These are phyloP conservation scores for Hippocampus guttulatus DNA, from an alignment of 2,113 vertebrate genomes.

Conservation along the genomic window DNA sequence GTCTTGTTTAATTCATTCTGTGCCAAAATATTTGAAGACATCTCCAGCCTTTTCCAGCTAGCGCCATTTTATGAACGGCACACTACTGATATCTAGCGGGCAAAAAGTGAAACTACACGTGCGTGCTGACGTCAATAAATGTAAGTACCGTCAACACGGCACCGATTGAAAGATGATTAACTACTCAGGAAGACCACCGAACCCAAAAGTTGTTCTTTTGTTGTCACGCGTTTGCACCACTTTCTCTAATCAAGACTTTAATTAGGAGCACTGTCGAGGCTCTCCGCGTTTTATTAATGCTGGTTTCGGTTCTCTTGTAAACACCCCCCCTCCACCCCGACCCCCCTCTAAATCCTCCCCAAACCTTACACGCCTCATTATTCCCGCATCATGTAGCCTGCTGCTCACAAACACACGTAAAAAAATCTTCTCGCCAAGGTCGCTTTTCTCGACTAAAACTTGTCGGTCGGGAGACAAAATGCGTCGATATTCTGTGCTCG, in stretches of 20 bases:
- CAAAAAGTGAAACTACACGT: background rate
- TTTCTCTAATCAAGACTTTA: background rate
- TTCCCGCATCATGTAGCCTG: slow-evolving; percentile 41
- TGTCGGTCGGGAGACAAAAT: background rate
- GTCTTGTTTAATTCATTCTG: background rate
- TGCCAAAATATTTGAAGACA: background rate
- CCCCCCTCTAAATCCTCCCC: slow-evolving; percentile 22
- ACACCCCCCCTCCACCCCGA: background rate
- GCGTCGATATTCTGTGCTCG: background rate
- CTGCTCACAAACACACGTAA: slow-evolving; percentile 3
- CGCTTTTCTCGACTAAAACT: background rate
- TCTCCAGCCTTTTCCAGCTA: background rate
- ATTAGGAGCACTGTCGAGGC: background rate
- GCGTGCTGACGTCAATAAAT: background rate
- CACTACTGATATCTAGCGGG: slow-evolving; percentile 53
- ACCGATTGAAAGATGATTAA: slow-evolving; percentile 1
- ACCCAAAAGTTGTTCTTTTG: background rate
- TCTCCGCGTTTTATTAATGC: background rate
- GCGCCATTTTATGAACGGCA: background rate
- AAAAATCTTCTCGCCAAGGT: slow-evolving; percentile 23
- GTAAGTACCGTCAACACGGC: background rate
- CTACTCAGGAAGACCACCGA: background rate
- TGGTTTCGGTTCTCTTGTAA: slow-evolving; percentile 35
- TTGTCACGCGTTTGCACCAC: background rate
- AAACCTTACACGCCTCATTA: slow-evolving; percentile 63